A percentile compares a stretch with the other conserved stretches of the same genome.
phyloP scores from a whole-genome alignment of 2,888 invertebrate species.

The Acronicta psi region DNA sequence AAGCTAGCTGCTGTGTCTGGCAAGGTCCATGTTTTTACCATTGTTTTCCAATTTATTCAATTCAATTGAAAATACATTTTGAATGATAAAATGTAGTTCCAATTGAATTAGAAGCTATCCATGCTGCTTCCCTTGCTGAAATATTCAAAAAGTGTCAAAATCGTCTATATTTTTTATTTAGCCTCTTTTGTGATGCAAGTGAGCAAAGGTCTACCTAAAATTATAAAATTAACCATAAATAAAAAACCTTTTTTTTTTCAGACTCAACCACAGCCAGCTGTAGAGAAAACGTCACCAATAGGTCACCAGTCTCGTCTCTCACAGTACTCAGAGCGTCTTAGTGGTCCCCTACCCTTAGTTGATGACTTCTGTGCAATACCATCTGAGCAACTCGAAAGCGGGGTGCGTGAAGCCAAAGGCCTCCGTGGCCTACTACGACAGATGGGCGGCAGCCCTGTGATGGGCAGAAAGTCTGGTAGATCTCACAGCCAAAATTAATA shows the following conservation, averaged over 20 bases:
- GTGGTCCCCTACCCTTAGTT: conserved; percentile 93
- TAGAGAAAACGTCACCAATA: conserved; percentile 83
- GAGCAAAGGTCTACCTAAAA: too few species aligned
- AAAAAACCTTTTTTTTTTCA: conserved; percentile 39
- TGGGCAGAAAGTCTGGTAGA: conserved; percentile 91
- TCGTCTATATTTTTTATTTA: too few species aligned
- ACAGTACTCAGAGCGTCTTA: conserved; percentile 88
- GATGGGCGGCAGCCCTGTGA: conserved; percentile 95
- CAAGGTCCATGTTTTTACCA: conserved; percentile 65
- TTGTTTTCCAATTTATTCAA: too few species aligned
- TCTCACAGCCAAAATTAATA: conserved; percentile 85
- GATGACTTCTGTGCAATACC: conserved; percentile 98
- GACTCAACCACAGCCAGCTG: conserved; percentile 65
- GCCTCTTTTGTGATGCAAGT: too few species aligned
- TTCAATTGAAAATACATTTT: too few species aligned
- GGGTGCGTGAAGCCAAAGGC: conserved; percentile 91
- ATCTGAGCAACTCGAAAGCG: conserved; percentile 91
- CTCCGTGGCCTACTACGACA: conserved; percentile 94
- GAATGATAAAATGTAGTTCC: too few species aligned
- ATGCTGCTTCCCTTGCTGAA: too few species aligned
- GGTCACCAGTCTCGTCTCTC: conserved; percentile 90
- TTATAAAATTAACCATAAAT: too few species aligned
- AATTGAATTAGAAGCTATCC: too few species aligned
- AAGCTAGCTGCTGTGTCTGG: conserved; percentile 92
- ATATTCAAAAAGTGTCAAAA: too few species aligned